Conservation (phyloP, 2,113 vertebrate species). For the Rutilus rutilus region DNA sequence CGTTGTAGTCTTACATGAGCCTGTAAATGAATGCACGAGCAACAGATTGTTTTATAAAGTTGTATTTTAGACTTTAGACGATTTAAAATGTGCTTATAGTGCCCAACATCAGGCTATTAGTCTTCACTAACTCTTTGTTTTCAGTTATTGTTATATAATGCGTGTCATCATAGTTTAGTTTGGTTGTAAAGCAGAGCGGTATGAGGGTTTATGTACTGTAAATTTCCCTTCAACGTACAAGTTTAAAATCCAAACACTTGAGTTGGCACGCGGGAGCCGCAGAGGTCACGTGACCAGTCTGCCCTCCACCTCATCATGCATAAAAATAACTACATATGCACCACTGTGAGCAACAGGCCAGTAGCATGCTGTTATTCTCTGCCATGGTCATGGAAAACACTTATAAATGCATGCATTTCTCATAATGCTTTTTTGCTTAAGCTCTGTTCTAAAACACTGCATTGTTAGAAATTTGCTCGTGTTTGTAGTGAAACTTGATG, state of each 20-base stretch:
- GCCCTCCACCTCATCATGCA: slow-evolving; percentile 19
- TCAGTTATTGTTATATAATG: not conserved
- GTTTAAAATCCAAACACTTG: slow-evolving; percentile 31
- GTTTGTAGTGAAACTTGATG: not conserved
- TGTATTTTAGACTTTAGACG: not conserved
- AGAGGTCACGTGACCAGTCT: slow-evolving; percentile 30
- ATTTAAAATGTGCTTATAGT: not conserved
- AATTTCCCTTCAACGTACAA: not conserved
- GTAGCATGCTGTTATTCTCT: not conserved
- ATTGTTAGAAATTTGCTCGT: not conserved
- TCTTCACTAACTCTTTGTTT: not conserved
- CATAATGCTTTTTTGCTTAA: not conserved
- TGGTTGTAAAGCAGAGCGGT: not conserved
- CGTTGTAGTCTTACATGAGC: not conserved
- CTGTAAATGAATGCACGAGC: not conserved
- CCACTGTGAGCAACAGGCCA: not conserved
- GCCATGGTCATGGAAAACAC: no score
- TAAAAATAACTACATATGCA: slow-evolving; percentile 24
- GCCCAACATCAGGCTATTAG: no score
- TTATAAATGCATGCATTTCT: not conserved
- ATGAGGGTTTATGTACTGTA: not conserved
- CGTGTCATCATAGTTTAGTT: no score
- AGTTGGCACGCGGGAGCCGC: slow-evolving; percentile 23
- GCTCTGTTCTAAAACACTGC: not conserved
- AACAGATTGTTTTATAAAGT: not conserved